A percentile compares a stretch with the other conserved stretches of the same genome.
Evolutionary conservation across 2,888 invertebrate species (phyloP).

Genomic region (Dioctria linearis): DNA sequence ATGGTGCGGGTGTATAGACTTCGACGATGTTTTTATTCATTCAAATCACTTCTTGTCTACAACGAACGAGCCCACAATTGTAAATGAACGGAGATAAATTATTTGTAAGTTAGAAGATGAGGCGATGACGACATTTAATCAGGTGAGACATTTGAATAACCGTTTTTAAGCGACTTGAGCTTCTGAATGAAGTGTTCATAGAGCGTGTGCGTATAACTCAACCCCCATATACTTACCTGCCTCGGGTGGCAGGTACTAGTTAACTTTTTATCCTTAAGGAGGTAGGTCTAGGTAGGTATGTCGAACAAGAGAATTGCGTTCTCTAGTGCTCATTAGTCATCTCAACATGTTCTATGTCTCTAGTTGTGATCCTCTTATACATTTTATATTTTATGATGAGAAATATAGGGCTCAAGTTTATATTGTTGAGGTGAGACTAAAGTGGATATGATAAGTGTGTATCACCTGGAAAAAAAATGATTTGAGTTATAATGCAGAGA

Average conservation of each 20-base stretch:
- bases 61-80: background rate
- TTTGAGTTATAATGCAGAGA: too few species aligned
- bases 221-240: background rate
- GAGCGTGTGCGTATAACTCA: background rate
- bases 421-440: too few species aligned
- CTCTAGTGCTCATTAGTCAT: background rate
- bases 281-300: too few species aligned
- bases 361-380: background rate
- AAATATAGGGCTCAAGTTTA: too few species aligned
- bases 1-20: too few species aligned
- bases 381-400: too few species aligned
- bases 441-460: too few species aligned
- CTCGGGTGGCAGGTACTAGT: background rate
- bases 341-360: background rate
- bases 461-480: too few species aligned
- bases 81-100: slow-evolving; percentile 1
- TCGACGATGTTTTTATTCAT: background rate
- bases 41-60: background rate
- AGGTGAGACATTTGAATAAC: background rate
- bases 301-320: background rate
- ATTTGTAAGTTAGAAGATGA: background rate
- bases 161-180: background rate
- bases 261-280: background rate
- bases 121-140: background rate
- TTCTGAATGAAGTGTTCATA: background rate